Evolutionary conservation across 2,888 invertebrate species (phyloP), one percentile per base, ranked within the genome.

Genomic region (Empis stercorea): DNA sequence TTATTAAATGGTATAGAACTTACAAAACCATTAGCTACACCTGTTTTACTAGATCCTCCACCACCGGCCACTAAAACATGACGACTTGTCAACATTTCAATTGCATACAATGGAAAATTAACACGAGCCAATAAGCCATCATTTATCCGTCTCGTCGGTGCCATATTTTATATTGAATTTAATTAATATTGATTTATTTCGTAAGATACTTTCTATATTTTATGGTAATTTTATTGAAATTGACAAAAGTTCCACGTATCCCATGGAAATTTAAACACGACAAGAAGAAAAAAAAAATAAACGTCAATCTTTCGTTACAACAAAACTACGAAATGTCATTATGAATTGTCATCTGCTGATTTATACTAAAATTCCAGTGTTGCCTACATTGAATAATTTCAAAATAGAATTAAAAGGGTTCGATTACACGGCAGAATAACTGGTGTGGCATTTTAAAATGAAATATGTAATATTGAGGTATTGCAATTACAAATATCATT

Each of bases 21-120:
- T 73, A 92, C 95, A 73, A 99, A 91, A 66, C 93, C 92, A 77
- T 99, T 99, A 34, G 87, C 86, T 47, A 99, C 89, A 46, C 99
- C 99, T 41, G 96, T 96, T 69, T 94, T 95, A 14, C 95, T 85
- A 34, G 91, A 85, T 48, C 99, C 97, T 51, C 97, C 99, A 46
- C 97, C 97, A 46, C 97, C 99, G 52, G 91, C 96, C 43, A 99
- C 92, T 51, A 99, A 73, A 59, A 97, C 84, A 73, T 95, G 94
- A 56, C 92, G 79, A 69, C 87, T 88, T 30, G 89, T 89, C 50
- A 96, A 73, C 75, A 89, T 86, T 71, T 88, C 86, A 30, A 95
- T 76, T 3, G 88, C 83, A 66, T 94, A 96, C 50, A 94, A 75
- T 6, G 96, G 96, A 73, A 94, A 92, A 76, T 92, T 91, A 43